Percentiles rank a stretch among this genome's conserved stretches.
Conservation (phyloP, 2,797 vertebrate species). For the Chiloscyllium punctatum region DNA sequence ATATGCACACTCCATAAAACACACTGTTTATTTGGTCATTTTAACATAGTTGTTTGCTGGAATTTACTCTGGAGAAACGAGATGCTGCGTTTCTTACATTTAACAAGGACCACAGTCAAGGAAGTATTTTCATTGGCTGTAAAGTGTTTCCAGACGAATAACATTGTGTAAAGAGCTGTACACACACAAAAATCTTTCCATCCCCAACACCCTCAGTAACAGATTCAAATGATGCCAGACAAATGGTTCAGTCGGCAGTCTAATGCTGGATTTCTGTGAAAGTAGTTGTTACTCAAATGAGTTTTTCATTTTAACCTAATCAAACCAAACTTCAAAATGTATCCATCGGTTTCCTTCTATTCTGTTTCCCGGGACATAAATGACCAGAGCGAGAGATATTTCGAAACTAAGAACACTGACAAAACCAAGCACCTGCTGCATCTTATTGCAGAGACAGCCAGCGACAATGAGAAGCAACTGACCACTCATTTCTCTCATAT, state of each 20-base stretch:
- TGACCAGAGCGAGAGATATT: background rate
- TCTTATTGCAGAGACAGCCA: background rate
- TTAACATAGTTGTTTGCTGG: background rate
- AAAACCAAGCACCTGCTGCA: background rate
- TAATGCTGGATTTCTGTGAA: background rate
- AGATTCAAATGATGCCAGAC: background rate
- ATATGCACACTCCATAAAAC: background rate
- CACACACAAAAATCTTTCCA: no score
- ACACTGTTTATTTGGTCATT: background rate
- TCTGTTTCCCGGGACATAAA: background rate
- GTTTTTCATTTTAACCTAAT: background rate
- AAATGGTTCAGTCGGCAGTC: background rate
- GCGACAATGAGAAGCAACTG: background rate
- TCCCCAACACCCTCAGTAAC: background rate
- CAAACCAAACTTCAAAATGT: background rate
- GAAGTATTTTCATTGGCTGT: background rate
- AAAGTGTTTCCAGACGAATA: no score
- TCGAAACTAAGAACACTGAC: background rate
- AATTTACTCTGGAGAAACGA: background rate
- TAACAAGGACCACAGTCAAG: background rate
- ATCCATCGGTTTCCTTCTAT: background rate
- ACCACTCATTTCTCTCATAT: background rate
- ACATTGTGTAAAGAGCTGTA: background rate
- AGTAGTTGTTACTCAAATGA: background rate
- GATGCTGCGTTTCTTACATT: background rate